These are phyloP conservation scores for Clostera curtula DNA, from an alignment of 2,888 invertebrate genomes.

Conservation along the genomic window DNA sequence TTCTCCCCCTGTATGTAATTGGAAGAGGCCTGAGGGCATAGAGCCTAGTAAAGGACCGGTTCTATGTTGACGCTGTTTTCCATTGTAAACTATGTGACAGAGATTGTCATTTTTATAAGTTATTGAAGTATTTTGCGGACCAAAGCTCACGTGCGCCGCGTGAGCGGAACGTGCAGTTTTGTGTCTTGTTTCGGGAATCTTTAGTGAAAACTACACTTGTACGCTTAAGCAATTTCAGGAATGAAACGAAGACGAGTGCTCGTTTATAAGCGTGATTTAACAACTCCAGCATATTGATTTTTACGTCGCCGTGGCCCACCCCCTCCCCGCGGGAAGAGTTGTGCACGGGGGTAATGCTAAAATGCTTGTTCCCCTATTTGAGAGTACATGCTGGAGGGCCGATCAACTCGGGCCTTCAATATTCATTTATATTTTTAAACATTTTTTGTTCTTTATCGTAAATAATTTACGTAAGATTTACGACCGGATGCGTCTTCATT, in stretches of 20 bases:
- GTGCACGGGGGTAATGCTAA: slow-evolving; percentile 76
- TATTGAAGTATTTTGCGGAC: too few species aligned
- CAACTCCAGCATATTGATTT: slow-evolving; percentile 82
- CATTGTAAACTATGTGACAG: too few species aligned
- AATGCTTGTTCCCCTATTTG: slow-evolving; percentile 76
- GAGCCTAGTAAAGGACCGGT: too few species aligned
- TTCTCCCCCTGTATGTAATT: too few species aligned
- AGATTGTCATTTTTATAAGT: too few species aligned
- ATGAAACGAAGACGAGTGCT: slow-evolving; percentile 76
- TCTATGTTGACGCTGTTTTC: too few species aligned
- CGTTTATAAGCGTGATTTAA: slow-evolving; percentile 83
- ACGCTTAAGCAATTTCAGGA: slow-evolving; percentile 65
- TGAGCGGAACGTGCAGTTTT: slow-evolving; percentile 4
- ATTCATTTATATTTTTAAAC: slow-evolving; percentile 33
- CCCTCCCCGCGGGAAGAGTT: slow-evolving; percentile 72
- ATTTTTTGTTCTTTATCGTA: slow-evolving; percentile 48
- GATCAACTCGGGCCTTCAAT: slow-evolving; percentile 42
- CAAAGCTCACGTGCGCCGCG: too few species aligned
- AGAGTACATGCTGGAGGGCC: slow-evolving; percentile 73
- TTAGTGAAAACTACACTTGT: slow-evolving; percentile 42
- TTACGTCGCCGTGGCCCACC: slow-evolving; percentile 75
- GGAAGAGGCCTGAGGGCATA: too few species aligned
- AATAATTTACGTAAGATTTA: slow-evolving; percentile 61
- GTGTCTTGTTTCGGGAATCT: slow-evolving; percentile 19
- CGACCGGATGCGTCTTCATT: slow-evolving; percentile 67